phyloP scores from a whole-genome alignment of 2,888 invertebrate genomes.

The Itoplectis maculator region DNA sequence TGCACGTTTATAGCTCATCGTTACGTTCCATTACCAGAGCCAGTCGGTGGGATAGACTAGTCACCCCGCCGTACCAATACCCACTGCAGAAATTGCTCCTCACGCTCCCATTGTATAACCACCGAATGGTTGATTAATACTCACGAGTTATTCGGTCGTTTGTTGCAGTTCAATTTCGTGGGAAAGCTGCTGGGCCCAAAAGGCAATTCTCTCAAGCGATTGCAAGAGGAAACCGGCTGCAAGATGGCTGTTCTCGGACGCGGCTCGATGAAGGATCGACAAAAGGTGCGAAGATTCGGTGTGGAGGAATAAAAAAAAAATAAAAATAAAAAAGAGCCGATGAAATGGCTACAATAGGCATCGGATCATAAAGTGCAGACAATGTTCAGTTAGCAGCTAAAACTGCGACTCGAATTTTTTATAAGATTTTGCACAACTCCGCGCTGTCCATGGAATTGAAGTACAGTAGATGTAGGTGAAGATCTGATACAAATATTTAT shows the following conservation, averaged over 20 bases:
- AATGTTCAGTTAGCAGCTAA: too few species aligned
- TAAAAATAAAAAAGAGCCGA: not conserved
- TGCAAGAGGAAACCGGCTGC: slow-evolving; percentile 97
- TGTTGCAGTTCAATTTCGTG: slow-evolving; percentile 96
- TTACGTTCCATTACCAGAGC: slow-evolving; percentile 51
- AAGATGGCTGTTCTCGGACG: slow-evolving; percentile 97
- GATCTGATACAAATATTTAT: too few species aligned
- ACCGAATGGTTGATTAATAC: slow-evolving; percentile 5
- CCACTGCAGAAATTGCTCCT: not conserved
- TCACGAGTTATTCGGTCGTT: slow-evolving; percentile 64
- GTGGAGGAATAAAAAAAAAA: slow-evolving; percentile 63
- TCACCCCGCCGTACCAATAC: not conserved
- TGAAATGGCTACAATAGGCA: not conserved
- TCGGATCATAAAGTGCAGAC: too few species aligned
- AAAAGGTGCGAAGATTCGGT: slow-evolving; percentile 92
- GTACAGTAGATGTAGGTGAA: too few species aligned
- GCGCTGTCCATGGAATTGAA: too few species aligned
- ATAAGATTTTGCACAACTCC: too few species aligned
- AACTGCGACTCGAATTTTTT: too few species aligned
- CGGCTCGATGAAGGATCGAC: slow-evolving; percentile 97
- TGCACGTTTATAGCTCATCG: slow-evolving; percentile 49
- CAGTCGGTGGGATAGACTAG: slow-evolving; percentile 36
- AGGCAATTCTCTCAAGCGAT: slow-evolving; percentile 95
- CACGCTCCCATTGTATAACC: slow-evolving; percentile 4
- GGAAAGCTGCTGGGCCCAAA: slow-evolving; percentile 97